Evolutionary conservation across 2,888 invertebrate genomes (phyloP).

Genomic region (Marasmarcha lunaedactyla): DNA sequence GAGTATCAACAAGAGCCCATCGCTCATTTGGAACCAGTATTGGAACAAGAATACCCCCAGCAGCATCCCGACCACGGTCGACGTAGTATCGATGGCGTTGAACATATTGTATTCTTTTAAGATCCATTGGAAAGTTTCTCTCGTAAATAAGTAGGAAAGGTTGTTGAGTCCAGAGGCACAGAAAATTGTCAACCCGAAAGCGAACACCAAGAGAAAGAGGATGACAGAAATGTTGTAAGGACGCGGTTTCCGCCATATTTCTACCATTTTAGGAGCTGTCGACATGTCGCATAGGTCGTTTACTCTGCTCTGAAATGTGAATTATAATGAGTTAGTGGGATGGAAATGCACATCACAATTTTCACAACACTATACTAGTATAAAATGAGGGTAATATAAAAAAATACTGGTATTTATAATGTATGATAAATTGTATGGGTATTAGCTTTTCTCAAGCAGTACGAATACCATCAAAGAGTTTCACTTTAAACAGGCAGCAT

Average conservation of each 20-base stretch:
- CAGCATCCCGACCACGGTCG: constrained; percentile 8
- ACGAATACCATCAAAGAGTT: too few species aligned
- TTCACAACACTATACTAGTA: too few species aligned
- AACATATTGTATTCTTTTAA: constrained; percentile 12
- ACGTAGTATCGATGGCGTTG: not conserved
- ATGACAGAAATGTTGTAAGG: constrained; percentile 1
- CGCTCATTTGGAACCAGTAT: constrained; percentile 11
- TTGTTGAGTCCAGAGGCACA: constrained; percentile 1
- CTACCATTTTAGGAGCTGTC: constrained; percentile 7
- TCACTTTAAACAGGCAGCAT: too few species aligned
- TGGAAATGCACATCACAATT: too few species aligned
- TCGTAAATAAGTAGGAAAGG: constrained; percentile 12
- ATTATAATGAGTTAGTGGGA: too few species aligned
- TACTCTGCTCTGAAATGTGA: too few species aligned
- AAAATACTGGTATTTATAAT: too few species aligned
- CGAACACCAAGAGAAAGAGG: constrained; percentile 1
- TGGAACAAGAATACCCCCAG: constrained; percentile 13
- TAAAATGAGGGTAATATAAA: too few species aligned
- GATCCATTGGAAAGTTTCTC: constrained; percentile 15
- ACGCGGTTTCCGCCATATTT: constrained; percentile 10
- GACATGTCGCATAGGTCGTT: constrained; percentile 5
- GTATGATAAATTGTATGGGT: too few species aligned
- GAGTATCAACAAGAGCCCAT: constrained; percentile 9
- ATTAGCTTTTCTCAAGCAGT: too few species aligned
- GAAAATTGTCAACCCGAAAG: not conserved